Evolutionary conservation across 1,140 invertebrate genomes (phyloP).

Genomic region (Eurosta solidaginis): DNA sequence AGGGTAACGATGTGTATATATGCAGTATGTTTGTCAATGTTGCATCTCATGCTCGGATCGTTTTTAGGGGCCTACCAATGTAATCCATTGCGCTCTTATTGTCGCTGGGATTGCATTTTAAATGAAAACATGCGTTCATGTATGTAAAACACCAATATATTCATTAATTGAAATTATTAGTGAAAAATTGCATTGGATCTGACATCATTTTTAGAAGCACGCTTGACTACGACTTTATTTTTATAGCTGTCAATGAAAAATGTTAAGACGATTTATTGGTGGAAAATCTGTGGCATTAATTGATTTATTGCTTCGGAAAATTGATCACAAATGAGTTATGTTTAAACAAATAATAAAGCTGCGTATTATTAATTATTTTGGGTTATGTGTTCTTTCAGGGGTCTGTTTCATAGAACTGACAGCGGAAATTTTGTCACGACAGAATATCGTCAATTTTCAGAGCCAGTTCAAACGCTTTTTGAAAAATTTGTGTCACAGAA

Average conservation of each 20-base stretch:
- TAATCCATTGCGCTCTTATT: not conserved
- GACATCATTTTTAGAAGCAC: not conserved
- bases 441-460: too few relatives aligned
- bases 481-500: too few relatives aligned
- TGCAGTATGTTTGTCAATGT: not conserved
- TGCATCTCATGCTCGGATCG: not conserved
- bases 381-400: too few relatives aligned
- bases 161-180: conserved; percentile 22
- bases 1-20: too few relatives aligned
- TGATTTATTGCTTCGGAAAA: conserved; percentile 7
- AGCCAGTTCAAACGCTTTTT: too few relatives aligned
- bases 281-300: not conserved
- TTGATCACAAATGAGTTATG: not conserved
- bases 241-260: not conserved
- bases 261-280: not conserved
- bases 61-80: not conserved
- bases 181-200: not conserved
- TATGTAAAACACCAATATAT: conserved; percentile 15
- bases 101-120: conserved; percentile 21
- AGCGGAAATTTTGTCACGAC: too few relatives aligned
- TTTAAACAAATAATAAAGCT: too few relatives aligned
- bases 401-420: too few relatives aligned
- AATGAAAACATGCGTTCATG: conserved; percentile 8
- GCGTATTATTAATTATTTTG: too few relatives aligned
- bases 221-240: not conserved